These are phyloP conservation scores for Heptranchias perlo DNA, from an alignment of 2,113 vertebrate species.

Conservation along the genomic window DNA sequence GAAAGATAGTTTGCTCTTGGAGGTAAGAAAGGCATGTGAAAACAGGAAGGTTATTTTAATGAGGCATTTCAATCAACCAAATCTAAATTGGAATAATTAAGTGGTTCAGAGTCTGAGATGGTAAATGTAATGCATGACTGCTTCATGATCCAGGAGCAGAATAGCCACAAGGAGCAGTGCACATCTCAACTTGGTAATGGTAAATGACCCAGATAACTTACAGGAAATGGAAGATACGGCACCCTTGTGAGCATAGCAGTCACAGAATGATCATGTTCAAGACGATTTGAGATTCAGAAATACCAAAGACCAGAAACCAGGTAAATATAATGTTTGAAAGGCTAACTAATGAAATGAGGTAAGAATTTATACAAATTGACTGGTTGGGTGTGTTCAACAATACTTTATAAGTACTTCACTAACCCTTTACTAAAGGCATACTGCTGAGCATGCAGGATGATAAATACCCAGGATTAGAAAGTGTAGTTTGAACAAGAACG, in stretches of 20 bases:
- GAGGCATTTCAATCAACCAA: not conserved
- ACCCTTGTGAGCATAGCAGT: not conserved
- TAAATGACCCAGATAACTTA: not conserved
- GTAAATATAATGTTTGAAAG: not conserved
- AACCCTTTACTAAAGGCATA: not conserved
- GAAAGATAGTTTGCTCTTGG: not conserved
- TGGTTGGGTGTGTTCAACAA: not conserved
- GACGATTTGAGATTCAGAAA: not conserved
- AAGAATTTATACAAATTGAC: not conserved
- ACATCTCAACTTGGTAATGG: not conserved
- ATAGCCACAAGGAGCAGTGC: no score
- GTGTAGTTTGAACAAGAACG: not conserved
- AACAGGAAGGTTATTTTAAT: not conserved
- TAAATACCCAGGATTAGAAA: not conserved
- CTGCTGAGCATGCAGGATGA: not conserved
- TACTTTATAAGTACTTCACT: not conserved
- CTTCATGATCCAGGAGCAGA: not conserved
- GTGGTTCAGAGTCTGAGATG: not conserved
- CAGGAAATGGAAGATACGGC: not conserved
- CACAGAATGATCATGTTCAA: not conserved
- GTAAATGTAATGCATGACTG: not conserved
- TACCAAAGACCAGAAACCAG: not conserved
- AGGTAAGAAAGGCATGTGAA: not conserved
- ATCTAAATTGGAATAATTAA: not conserved
- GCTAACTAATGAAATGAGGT: not conserved